Base-by-base conservation (phyloP, 2,113 vertebrate species). In the Fulmarus glacialis region DNA sequence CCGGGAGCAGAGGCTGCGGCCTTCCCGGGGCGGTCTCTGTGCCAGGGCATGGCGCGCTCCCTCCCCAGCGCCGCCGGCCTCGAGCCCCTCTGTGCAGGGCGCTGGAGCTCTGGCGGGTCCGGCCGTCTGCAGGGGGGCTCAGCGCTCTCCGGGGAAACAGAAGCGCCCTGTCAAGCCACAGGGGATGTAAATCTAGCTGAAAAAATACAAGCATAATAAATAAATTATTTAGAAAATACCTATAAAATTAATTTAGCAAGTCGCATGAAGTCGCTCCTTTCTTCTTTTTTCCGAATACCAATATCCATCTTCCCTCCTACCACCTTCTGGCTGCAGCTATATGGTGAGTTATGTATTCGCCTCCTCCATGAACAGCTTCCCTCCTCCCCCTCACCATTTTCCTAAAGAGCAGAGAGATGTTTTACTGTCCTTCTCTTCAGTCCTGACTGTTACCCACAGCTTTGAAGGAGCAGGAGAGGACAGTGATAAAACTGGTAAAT, bases 61-160 rank as follows among this genome's bases (percentile, higher is more conserved):
- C 20, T 56, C 6, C 34, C 21, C 45, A 43, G 27, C 74, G 12
- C 43, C 2, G 1, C 5, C 1, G 19, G 6, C 16, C 10, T 3
- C 1, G 1, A 34, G 50, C 26, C 11, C 17, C 45, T 15, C 66
- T 7, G 0, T 1, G 11, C 13, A 3, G 18, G 58, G 34, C 9
- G 1, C 36, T 13, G 5, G 29, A 36, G 47, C 53, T 42, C 29
- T 7, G 4, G 22, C 7, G 1, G 24, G 12, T 18, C 27, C 62
- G 11, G 15, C 42, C 4, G 0, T 17, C 71, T 32, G 56, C 66
- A 3, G 17, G 1, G 26, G 26, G 16, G 26, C 45, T 74, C 8
- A 6, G 42, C 6, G 1, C 15, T 12, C 18, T 6, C 30, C 2
- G 2, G 38, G 32, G 22, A 38, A 27, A 10, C n/a, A 7, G 14